These are phyloP conservation scores for Lithobates sylvaticus DNA, from an alignment of 2,797 vertebrate species.

Conservation along the genomic window DNA sequence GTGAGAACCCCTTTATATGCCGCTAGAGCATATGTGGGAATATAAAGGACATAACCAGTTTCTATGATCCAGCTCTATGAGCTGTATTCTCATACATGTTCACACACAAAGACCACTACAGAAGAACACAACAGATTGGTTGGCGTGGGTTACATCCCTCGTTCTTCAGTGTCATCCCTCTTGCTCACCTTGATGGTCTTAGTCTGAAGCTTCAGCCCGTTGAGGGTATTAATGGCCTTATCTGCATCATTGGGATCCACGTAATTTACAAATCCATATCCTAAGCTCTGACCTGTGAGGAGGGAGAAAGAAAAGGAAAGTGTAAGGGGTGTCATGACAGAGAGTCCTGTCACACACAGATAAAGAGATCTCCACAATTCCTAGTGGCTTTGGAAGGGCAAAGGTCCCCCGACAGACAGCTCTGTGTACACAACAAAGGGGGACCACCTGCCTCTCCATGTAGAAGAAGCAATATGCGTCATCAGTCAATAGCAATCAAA, in stretches of 20 bases:
- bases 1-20: no score
- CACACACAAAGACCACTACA: no score
- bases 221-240: constrained; percentile 97
- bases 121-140: no score
- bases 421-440: background rate
- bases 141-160: no score
- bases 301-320: background rate
- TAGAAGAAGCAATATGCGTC: no score
- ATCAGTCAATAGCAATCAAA: no score
- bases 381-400: background rate
- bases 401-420: constrained; percentile 10
- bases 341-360: constrained; percentile 7
- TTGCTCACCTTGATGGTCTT: constrained; percentile 97
- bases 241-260: constrained; percentile 96
- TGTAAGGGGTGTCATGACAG: background rate
- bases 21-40: no score
- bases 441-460: background rate
- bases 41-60: no score
- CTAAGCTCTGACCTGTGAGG: constrained; percentile 91
- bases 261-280: constrained; percentile 97
- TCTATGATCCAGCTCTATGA: no score
- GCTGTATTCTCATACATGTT: no score
- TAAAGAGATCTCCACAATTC: background rate
- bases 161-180: no score
- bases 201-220: constrained; percentile 96